A percentile compares a stretch with the other conserved stretches of the same genome.
phyloP scores from a whole-genome alignment of 1,140 invertebrate genomes.

The Drosophila lowei region DNA sequence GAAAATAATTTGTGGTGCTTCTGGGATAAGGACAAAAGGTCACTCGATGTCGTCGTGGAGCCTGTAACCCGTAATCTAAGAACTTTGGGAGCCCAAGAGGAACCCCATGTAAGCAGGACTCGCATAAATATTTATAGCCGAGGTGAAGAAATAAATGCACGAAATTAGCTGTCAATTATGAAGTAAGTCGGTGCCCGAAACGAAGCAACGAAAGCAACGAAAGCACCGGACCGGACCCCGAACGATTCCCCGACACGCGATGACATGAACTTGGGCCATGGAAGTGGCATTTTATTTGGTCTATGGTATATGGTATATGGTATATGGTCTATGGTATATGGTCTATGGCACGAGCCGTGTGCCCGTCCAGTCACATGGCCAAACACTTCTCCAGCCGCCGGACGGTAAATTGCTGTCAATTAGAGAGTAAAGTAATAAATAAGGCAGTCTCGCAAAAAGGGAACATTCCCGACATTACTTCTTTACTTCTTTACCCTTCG shows the following conservation, averaged over 20 bases:
- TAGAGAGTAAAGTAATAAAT: slow-evolving; percentile 75
- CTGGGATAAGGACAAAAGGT: too few species aligned
- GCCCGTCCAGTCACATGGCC: not conserved
- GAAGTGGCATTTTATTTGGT: slow-evolving; percentile 14
- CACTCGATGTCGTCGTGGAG: too few species aligned
- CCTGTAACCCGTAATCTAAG: too few species aligned
- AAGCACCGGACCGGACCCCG: not conserved
- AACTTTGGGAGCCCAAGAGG: too few species aligned
- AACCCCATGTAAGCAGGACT: too few species aligned
- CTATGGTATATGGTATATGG: too few species aligned
- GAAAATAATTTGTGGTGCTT: too few species aligned
- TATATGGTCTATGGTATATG: too few species aligned
- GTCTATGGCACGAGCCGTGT: slow-evolving; percentile 14
- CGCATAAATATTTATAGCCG: slow-evolving; percentile 62
- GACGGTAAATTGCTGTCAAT: slow-evolving; percentile 72
- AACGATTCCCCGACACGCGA: slow-evolving; percentile 56
- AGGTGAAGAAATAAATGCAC: slow-evolving; percentile 57
- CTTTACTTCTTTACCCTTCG: too few species aligned
- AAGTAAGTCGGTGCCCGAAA: slow-evolving; percentile 52
- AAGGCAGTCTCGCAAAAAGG: slow-evolving; percentile 47
- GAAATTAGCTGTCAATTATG: slow-evolving; percentile 73
- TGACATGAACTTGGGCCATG: slow-evolving; percentile 6
- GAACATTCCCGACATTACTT: not conserved
- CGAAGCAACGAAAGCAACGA: too few species aligned
- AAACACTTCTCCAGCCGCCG: slow-evolving; percentile 64